phyloP scores from a whole-genome alignment of 2,888 invertebrate genomes.

The Platerodrilus igneus region DNA sequence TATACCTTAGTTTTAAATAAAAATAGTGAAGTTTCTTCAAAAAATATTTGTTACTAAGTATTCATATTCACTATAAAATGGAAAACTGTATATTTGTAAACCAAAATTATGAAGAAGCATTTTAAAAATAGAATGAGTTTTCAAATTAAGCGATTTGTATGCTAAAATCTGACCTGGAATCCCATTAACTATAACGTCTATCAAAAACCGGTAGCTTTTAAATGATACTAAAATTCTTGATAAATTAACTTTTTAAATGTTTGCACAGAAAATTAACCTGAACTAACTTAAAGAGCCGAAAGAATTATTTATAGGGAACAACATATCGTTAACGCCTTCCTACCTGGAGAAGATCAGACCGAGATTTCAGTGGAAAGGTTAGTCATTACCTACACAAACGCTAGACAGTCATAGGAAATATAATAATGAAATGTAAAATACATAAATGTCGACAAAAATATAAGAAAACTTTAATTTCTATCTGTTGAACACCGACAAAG shows the following conservation, averaged over 20 bases:
- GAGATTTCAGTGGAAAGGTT: slow-evolving; percentile 21
- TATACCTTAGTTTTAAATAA: too few species aligned
- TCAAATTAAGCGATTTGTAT: too few species aligned
- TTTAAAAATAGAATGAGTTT: too few species aligned
- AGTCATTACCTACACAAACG: slow-evolving; percentile 1
- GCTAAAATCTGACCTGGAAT: too few species aligned
- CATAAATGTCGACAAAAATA: slow-evolving; percentile 40
- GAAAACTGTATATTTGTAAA: too few species aligned
- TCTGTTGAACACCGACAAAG: slow-evolving; percentile 34
- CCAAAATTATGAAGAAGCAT: too few species aligned
- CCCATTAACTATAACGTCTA: too few species aligned
- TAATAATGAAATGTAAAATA: slow-evolving; percentile 19
- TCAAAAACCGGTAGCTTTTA: slow-evolving; percentile 27
- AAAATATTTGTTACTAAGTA: too few species aligned
- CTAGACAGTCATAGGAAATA: slow-evolving; percentile 7
- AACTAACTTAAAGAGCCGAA: slow-evolving; percentile 36
- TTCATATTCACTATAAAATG: too few species aligned
- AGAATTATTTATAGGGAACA: slow-evolving; percentile 41
- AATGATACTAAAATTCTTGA: slow-evolving; percentile 24
- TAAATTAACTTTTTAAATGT: slow-evolving; percentile 37
- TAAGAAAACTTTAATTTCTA: slow-evolving; percentile 38
- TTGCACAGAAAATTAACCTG: slow-evolving; percentile 41
- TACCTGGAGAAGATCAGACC: slow-evolving; percentile 34
- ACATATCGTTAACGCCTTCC: slow-evolving; percentile 38
- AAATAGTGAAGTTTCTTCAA: too few species aligned